Percentiles rank a stretch among this genome's conserved stretches.
Conservation (phyloP, 2,113 vertebrate genomes). For the Neogobius melanostomus region DNA sequence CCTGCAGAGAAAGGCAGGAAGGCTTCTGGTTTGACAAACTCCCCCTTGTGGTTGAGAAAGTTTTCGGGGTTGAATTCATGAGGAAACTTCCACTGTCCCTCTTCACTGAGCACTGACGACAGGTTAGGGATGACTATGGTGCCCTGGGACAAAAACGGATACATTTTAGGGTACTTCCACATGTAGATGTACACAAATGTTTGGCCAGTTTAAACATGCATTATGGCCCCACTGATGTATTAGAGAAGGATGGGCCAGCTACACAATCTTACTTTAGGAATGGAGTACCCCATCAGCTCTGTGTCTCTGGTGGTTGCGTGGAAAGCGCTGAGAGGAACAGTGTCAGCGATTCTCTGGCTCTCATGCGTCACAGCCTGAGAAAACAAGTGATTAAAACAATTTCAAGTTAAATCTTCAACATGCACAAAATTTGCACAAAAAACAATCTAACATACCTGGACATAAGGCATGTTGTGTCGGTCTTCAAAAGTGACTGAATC, state of each 20-base stretch:
- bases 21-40: slow-evolving; percentile 70
- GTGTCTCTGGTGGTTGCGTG: slow-evolving; percentile 43
- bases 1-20: slow-evolving; percentile 65
- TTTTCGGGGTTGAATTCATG: slow-evolving; percentile 72
- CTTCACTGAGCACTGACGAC: slow-evolving; percentile 56
- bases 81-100: slow-evolving; percentile 72
- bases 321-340: slow-evolving; percentile 41
- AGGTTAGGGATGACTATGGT: slow-evolving; percentile 60
- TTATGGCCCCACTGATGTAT: too few relatives aligned
- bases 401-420: too few relatives aligned
- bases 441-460: slow-evolving; percentile 11
- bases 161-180: background rate
- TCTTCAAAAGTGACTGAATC: slow-evolving; percentile 26
- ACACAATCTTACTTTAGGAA: slow-evolving; percentile 46
- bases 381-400: background rate
- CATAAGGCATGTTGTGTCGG: slow-evolving; percentile 38
- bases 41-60: slow-evolving; percentile 65
- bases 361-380: slow-evolving; percentile 55
- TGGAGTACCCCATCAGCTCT: slow-evolving; percentile 49
- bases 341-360: slow-evolving; percentile 39
- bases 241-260: too few relatives aligned
- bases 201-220: too few relatives aligned
- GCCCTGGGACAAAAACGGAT: slow-evolving; percentile 37
- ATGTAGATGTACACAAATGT: too few relatives aligned
- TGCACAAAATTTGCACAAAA: too few relatives aligned